These are phyloP conservation scores for Lepidurus apus DNA, from an alignment of 1,140 invertebrate genomes.

Conservation along the genomic window DNA sequence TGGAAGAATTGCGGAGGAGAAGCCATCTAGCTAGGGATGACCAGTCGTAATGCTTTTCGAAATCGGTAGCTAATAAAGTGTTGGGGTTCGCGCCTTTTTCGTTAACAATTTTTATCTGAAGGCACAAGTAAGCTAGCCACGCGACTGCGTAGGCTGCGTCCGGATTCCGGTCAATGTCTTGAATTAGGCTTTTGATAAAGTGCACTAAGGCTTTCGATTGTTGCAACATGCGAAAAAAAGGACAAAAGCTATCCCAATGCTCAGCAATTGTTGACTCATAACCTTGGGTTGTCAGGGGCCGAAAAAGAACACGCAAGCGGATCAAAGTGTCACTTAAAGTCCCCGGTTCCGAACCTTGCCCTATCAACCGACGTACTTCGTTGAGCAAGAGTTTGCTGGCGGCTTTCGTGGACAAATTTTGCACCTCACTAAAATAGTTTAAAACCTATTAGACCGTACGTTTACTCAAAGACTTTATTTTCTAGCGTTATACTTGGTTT, in stretches of 20 bases:
- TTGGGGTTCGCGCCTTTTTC: not conserved
- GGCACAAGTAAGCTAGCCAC: not conserved
- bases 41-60: slow-evolving; percentile 15
- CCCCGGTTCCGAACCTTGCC: not conserved
- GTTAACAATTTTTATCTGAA: not conserved
- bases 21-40: not conserved
- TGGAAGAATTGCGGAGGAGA: not conserved
- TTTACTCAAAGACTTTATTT: not conserved
- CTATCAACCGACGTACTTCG: not conserved
- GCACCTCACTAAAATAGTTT: not conserved
- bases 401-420: not conserved
- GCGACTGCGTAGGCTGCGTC: not conserved
- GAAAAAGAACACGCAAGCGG: not conserved
- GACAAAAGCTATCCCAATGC: not conserved
- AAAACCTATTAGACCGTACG: not conserved
- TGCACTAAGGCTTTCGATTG: not conserved
- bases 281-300: not conserved
- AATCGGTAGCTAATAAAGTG: not conserved
- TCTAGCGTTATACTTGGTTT: not conserved
- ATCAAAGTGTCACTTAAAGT: not conserved
- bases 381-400: not conserved
- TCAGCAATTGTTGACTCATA: not conserved
- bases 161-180: not conserved
- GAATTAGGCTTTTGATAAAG: not conserved
- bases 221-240: not conserved